Evolutionary conservation across 2,888 invertebrate species (phyloP).

Genomic region (Yponomeuta evonymella): DNA sequence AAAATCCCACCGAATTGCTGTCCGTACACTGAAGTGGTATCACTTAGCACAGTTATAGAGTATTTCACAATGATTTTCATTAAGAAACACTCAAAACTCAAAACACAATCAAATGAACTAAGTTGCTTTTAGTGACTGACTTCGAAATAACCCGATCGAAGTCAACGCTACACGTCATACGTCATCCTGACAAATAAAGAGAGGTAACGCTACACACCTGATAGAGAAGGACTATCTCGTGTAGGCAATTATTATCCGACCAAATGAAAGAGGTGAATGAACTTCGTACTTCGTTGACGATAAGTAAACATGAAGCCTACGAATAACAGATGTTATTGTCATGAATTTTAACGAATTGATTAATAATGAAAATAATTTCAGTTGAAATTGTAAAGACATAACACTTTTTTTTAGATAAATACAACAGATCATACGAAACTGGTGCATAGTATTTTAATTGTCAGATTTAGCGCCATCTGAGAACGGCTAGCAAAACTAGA

Average conservation of each 20-base stretch:
- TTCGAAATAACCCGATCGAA: constrained; percentile 45
- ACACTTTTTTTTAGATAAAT: too few relatives aligned
- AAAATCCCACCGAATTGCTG: neutral
- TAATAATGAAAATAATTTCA: neutral
- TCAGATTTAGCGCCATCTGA: constrained; percentile 29
- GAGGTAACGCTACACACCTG: constrained; percentile 36
- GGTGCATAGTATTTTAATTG: neutral
- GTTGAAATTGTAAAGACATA: neutral
- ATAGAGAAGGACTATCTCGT: constrained; percentile 28
- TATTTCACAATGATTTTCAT: constrained; percentile 36
- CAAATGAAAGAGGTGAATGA: constrained; percentile 16
- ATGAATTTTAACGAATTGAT: neutral
- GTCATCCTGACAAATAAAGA: constrained; percentile 55
- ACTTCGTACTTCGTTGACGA: constrained; percentile 6
- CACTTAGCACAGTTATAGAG: constrained; percentile 2
- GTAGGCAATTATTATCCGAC: constrained; percentile 20
- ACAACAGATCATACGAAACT: too few relatives aligned
- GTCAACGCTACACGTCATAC: constrained; percentile 59
- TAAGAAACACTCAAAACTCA: constrained; percentile 42
- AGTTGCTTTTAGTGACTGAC: constrained; percentile 60
- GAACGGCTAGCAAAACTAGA: constrained; percentile 22
- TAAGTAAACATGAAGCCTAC: neutral
- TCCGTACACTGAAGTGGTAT: neutral
- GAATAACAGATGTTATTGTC: constrained; percentile 1
- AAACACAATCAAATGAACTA: constrained; percentile 36